These are phyloP conservation scores for Macrobrachium rosenbergii DNA, from an alignment of 1,140 invertebrate genomes.

Conservation along the genomic window DNA sequence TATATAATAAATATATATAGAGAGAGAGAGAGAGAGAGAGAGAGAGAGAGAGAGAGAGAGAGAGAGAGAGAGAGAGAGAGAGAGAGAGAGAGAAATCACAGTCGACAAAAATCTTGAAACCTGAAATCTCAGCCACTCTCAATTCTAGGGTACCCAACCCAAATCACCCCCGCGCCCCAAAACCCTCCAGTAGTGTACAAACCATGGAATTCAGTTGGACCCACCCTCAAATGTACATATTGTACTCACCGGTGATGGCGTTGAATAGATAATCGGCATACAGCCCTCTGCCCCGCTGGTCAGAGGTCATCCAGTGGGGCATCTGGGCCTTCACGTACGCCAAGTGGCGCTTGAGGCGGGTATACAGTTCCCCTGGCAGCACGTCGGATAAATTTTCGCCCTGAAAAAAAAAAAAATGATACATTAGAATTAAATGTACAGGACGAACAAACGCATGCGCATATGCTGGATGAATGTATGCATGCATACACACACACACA, in stretches of 20 bases:
- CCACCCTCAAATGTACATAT: not conserved
- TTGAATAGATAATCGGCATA: slow-evolving; percentile 74
- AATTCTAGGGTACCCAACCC: no score
- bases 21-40: no score
- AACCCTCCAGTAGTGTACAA: no score
- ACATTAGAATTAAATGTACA: no score
- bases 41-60: no score
- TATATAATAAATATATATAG: no score
- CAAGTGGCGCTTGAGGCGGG: slow-evolving; percentile 72
- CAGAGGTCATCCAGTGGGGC: slow-evolving; percentile 73
- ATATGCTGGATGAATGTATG: not conserved
- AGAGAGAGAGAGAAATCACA: no score
- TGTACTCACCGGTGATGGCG: slow-evolving; percentile 71
- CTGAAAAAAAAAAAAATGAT: slow-evolving; percentile 72
- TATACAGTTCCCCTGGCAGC: slow-evolving; percentile 72
- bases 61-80: no score
- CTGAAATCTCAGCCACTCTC: no score
- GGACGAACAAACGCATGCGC: not conserved
- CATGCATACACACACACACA: no score
- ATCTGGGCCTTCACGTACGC: slow-evolving; percentile 73
- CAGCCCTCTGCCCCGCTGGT: slow-evolving; percentile 72
- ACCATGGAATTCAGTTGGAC: not conserved
- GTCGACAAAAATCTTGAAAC: no score
- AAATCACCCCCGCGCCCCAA: no score
- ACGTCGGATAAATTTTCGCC: slow-evolving; percentile 71